Evolutionary conservation across 2,113 vertebrate genomes (phyloP).

Genomic region (Pseudopodoces humilis): DNA sequence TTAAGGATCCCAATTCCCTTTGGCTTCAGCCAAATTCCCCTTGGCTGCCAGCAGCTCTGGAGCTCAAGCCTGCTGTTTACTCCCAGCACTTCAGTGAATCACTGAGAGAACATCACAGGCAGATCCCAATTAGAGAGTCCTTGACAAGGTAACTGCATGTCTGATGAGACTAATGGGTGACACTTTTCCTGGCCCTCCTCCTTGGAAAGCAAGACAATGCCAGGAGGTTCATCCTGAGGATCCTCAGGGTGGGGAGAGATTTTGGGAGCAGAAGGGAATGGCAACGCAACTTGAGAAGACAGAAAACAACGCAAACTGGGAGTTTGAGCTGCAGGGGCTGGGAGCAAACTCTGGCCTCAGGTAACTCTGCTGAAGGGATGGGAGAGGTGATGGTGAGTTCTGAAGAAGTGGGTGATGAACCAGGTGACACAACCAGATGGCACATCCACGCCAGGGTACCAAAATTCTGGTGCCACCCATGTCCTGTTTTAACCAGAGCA

Average conservation of each 20-base stretch:
- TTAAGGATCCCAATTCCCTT: not conserved
- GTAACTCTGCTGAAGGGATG: not conserved
- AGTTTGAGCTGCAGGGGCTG: not conserved
- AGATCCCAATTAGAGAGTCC: not conserved
- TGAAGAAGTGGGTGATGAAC: not conserved
- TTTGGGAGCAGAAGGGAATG: not conserved
- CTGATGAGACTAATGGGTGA: not conserved
- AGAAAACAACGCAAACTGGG: not conserved
- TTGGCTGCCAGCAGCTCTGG: not conserved
- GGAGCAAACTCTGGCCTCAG: not conserved
- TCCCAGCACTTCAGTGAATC: not conserved
- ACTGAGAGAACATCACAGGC: not conserved
- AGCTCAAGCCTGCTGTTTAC: not conserved
- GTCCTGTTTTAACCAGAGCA: not conserved
- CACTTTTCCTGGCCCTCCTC: not conserved
- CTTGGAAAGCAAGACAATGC: not conserved
- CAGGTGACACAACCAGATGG: not conserved
- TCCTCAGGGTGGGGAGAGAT: not conserved
- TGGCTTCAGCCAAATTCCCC: not conserved
- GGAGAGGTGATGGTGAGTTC: not conserved
- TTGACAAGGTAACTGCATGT: not conserved
- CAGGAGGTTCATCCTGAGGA: not conserved
- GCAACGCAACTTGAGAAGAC: not conserved
- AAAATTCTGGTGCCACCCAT: not conserved
- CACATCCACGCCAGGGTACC: not conserved